Evolutionary conservation across 1,140 invertebrate species (phyloP).

Genomic region (Eueides isabella): DNA sequence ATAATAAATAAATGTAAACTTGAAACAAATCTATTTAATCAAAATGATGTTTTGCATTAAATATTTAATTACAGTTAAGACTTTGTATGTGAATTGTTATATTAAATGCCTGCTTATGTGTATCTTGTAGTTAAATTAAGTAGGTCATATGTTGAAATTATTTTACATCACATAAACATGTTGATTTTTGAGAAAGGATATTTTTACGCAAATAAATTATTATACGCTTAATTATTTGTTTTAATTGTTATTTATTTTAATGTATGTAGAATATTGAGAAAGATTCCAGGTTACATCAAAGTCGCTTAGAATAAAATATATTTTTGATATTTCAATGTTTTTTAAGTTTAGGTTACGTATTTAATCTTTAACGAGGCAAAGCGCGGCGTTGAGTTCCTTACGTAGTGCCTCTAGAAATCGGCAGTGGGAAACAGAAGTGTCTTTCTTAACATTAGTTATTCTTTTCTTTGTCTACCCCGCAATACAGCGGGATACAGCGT

Average conservation of each 20-base stretch:
- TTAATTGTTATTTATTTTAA: background rate
- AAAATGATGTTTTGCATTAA: background rate
- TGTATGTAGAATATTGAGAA: no score
- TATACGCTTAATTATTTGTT: conserved; percentile 14
- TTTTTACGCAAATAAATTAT: conserved; percentile 54
- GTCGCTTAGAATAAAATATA: no score
- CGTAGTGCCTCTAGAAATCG: no score
- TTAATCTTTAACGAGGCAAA: no score
- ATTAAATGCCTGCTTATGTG: background rate
- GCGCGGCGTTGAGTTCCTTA: no score
- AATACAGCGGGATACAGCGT: no score
- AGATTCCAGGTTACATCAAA: no score
- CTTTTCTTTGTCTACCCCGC: no score
- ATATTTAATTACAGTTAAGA: background rate
- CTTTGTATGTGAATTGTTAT: background rate
- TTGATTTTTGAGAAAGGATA: conserved; percentile 30
- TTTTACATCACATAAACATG: conserved; percentile 33
- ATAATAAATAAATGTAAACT: background rate
- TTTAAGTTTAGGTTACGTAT: no score
- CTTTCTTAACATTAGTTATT: no score
- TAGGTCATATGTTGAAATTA: conserved; percentile 13
- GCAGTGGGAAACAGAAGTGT: no score
- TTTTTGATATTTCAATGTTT: no score
- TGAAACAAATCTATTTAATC: background rate
- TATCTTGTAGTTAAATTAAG: background rate